Conservation (phyloP, 1,140 invertebrate genomes). For the Caligus rogercresseyi region DNA sequence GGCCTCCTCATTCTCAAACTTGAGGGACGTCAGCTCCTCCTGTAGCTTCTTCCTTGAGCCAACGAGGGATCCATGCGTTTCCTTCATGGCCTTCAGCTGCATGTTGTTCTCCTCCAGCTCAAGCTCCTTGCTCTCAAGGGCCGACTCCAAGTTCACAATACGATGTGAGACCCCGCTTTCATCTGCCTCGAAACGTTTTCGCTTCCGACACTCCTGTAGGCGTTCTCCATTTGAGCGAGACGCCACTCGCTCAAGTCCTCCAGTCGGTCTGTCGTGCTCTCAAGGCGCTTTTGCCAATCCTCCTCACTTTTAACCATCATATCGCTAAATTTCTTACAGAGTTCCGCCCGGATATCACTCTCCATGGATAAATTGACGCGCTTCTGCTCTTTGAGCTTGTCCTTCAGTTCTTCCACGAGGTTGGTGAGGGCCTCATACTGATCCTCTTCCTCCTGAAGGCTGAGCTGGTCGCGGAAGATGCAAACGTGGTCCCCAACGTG, state of each 20-base stretch:
- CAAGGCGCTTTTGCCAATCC: slow-evolving; percentile 22
- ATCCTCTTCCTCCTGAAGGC: not conserved
- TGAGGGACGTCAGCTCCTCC: not conserved
- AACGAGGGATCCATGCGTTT: not conserved
- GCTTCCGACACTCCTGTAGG: slow-evolving; percentile 2
- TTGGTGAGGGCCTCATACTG: slow-evolving; percentile 22
- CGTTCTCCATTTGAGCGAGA: not conserved
- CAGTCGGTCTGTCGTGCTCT: not conserved
- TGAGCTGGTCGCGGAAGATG: too few species aligned
- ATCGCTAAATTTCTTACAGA: slow-evolving; percentile 24
- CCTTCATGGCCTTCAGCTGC: slow-evolving; percentile 3
- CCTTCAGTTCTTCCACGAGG: slow-evolving; percentile 21
- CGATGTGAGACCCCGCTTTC: not conserved
- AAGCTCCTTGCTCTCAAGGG: not conserved
- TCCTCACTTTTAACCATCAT: slow-evolving; percentile 24
- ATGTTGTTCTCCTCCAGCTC: not conserved
- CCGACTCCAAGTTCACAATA: not conserved
- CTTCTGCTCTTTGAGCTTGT: slow-evolving; percentile 21
- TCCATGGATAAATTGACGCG: slow-evolving; percentile 23
- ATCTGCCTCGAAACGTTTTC: not conserved
- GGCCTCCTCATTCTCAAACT: not conserved
- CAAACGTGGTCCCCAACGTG: too few species aligned
- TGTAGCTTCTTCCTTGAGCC: not conserved
- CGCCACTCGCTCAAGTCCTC: not conserved
- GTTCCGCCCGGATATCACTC: slow-evolving; percentile 22